Conservation (phyloP, 2,888 invertebrate genomes). For the Drosophila affinis region DNA sequence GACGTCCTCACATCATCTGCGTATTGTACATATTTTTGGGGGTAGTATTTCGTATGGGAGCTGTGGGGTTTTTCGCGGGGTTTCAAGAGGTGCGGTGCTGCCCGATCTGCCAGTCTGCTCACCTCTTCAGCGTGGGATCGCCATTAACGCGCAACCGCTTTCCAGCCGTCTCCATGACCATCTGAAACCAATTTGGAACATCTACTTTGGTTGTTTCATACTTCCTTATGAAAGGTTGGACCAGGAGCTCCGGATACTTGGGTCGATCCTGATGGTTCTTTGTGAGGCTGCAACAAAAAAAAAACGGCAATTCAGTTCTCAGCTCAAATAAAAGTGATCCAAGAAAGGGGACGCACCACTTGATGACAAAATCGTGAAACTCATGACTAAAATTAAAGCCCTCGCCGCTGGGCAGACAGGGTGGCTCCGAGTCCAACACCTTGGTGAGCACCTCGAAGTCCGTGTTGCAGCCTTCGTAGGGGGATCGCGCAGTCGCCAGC, state of each 20-base stretch:
- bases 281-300: slow-evolving; percentile 88
- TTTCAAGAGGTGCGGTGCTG: background rate
- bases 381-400: slow-evolving; percentile 88
- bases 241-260: slow-evolving; percentile 95
- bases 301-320: background rate
- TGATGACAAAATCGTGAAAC: slow-evolving; percentile 95
- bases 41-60: background rate
- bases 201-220: slow-evolving; percentile 89
- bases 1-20: slow-evolving; percentile 9
- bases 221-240: slow-evolving; percentile 93
- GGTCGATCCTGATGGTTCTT: slow-evolving; percentile 97
- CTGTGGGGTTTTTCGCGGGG: slow-evolving; percentile 13
- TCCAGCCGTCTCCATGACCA: slow-evolving; percentile 85
- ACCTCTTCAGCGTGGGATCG: slow-evolving; percentile 82
- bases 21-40: background rate
- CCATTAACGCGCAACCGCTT: slow-evolving; percentile 66
- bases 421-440: slow-evolving; percentile 95
- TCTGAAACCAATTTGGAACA: slow-evolving; percentile 93
- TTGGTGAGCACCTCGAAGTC: slow-evolving; percentile 98
- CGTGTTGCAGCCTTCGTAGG: slow-evolving; percentile 96
- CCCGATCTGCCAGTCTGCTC: slow-evolving; percentile 45
- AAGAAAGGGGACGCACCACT: slow-evolving; percentile 88
- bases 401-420: slow-evolving; percentile 90
- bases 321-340: slow-evolving; percentile 3
- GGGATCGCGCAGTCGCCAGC: slow-evolving; percentile 97